A percentile compares a stretch with the other conserved stretches of the same genome.
phyloP scores from a whole-genome alignment of 1,140 invertebrate genomes.

The Drosophila pseudoobscura region DNA sequence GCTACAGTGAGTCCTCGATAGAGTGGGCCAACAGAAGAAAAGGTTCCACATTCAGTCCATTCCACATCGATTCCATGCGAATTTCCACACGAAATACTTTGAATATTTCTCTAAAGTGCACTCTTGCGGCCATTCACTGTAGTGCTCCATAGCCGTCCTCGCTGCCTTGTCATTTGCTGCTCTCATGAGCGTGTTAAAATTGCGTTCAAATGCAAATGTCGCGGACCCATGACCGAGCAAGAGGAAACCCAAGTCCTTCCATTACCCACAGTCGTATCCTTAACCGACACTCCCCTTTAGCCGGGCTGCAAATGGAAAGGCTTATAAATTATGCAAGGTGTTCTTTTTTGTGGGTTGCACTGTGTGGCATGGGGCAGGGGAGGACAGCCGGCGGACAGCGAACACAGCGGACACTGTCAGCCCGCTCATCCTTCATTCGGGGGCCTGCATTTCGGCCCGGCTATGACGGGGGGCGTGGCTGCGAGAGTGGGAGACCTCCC shows the following conservation, averaged over 20 bases:
- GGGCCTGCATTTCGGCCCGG: constrained; percentile 21
- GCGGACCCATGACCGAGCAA: neutral
- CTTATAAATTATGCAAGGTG: constrained; percentile 70
- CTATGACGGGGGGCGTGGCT: neutral
- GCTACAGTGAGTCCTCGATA: no score
- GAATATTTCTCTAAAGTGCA: no score
- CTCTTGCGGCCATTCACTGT: no score
- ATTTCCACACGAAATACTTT: no score
- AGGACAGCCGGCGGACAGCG: neutral
- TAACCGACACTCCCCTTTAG: no score
- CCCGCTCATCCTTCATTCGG: constrained; percentile 43
- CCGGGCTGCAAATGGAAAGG: constrained; percentile 46
- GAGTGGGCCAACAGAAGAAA: no score
- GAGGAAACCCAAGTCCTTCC: neutral
- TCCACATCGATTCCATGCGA: no score
- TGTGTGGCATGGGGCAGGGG: constrained; percentile 10
- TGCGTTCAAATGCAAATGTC: constrained; percentile 70
- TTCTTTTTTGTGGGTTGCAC: constrained; percentile 31
- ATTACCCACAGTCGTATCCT: neutral
- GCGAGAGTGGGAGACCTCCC: neutral
- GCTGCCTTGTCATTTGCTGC: constrained; percentile 46
- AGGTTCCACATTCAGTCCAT: no score
- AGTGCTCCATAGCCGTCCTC: no score
- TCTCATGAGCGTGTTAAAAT: constrained; percentile 68
- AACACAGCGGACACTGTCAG: constrained; percentile 18